phyloP scores from a whole-genome alignment of 1,140 invertebrate species.

The Oryctes rhinoceros region DNA sequence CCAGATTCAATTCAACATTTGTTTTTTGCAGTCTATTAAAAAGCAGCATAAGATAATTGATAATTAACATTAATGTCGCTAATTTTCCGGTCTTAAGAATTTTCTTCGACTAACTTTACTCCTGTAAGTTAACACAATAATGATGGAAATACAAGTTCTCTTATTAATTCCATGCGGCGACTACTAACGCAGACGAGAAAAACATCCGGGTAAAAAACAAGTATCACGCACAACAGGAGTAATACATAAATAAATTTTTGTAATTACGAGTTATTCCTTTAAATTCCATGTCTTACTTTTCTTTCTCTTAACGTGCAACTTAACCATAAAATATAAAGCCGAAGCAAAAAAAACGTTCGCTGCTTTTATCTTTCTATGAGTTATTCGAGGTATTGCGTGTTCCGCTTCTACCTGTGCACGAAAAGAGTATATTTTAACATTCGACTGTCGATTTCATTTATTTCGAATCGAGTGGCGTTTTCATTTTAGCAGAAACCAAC shows the following conservation, averaged over 20 bases:
- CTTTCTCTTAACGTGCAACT: background rate
- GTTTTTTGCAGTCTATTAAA: too few species aligned
- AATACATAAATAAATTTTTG: background rate
- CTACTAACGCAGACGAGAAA: background rate
- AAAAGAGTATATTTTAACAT: constrained; percentile 24
- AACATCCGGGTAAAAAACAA: background rate
- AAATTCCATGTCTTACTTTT: background rate
- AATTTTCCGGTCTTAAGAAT: too few species aligned
- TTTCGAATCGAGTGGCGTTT: background rate
- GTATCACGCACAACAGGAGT: constrained; percentile 21
- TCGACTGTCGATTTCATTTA: constrained; percentile 22
- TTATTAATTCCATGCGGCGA: too few species aligned
- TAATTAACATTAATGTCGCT: too few species aligned
- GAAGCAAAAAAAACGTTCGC: background rate
- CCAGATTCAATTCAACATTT: too few species aligned
- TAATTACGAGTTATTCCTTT: background rate
- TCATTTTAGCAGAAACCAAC: background rate
- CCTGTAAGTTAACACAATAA: too few species aligned
- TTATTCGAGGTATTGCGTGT: constrained; percentile 23
- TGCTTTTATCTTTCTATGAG: constrained; percentile 30
- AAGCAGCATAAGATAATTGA: too few species aligned
- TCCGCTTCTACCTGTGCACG: background rate
- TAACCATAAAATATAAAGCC: constrained; percentile 19
- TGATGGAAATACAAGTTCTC: too few species aligned
- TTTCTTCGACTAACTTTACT: too few species aligned